These are phyloP conservation scores for Drosophila littoralis DNA, from an alignment of 1,140 invertebrate genomes.

Conservation along the genomic window DNA sequence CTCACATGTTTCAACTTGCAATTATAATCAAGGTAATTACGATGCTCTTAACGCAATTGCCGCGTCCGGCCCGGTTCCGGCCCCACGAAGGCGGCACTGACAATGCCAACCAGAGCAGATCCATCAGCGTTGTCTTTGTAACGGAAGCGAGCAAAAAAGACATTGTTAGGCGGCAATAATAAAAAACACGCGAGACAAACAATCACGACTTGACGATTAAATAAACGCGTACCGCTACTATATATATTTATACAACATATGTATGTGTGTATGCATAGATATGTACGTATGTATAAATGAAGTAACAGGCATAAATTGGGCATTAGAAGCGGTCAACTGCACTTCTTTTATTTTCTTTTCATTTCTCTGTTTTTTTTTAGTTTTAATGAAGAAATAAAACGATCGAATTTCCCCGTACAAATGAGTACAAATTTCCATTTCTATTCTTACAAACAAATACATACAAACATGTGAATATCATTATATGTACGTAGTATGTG, in stretches of 20 bases:
- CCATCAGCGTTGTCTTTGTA: constrained; percentile 48
- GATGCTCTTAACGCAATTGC: constrained; percentile 60
- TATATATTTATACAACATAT: background rate
- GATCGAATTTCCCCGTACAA: too few species aligned
- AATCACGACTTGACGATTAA: constrained; percentile 22
- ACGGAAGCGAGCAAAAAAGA: constrained; percentile 53
- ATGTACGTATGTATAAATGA: too few species aligned
- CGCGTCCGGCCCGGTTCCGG: constrained; percentile 56
- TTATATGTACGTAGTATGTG: too few species aligned
- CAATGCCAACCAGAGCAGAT: constrained; percentile 79
- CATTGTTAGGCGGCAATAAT: constrained; percentile 18
- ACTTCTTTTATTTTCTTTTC: background rate
- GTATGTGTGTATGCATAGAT: too few species aligned
- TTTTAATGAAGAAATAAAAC: too few species aligned
- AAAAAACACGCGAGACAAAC: constrained; percentile 51
- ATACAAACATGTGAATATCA: too few species aligned
- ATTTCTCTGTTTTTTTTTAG: too few species aligned
- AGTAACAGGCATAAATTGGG: background rate
- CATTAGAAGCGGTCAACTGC: background rate
- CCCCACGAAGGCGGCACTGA: constrained; percentile 55
- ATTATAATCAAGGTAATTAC: constrained; percentile 64
- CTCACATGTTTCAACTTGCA: constrained; percentile 36
- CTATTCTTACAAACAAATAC: too few species aligned
- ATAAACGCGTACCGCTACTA: constrained; percentile 23
- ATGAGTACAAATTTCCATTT: too few species aligned